Base-by-base conservation (phyloP, 2,797 vertebrate genomes). In the Carapus acus region DNA sequence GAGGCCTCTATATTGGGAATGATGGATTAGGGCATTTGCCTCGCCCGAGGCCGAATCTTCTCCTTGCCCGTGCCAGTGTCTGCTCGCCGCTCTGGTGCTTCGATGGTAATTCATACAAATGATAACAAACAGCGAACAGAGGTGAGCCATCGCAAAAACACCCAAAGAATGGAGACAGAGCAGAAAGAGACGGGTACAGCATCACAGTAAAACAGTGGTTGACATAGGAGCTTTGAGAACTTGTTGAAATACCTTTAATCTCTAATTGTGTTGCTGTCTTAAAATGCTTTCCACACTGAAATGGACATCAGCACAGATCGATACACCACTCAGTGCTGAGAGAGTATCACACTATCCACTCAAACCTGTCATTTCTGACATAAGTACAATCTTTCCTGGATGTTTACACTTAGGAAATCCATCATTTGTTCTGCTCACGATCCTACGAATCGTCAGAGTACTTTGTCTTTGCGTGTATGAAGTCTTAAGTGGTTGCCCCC, bases 11-110 rank as follows among this genome's bases (percentile, higher is more conserved):
- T 72, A 78, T 68, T 62, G 71, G 68, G 24, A 67, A 85, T 82
- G 85, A 86, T 84, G 75, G 83, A 87, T 85, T 84, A 81, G 78
- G 74, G 78, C 80, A 75, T 82, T 84, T 81, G 73, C 79, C 49
- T 62, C 75, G 70, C 69, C 82, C 76, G 85, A 82, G 85, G 79
- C 73, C 74, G 47, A 8, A 67, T 77, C 73, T 74, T 58, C 72
- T 61, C 54, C 38, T 1, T 73, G 73, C 73, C 69, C n/a, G 13
- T 60, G 69, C 79, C 76, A 66, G 57, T 67, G 76, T 71, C 83
- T 69, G 73, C 70, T 74, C 62, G 19, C 67, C 69, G 56, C 73
- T 78, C 76, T 41, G 58, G 72, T 54, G 43, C 65, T 67, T 74
- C 66, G 67, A 40, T 54, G 51, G 56, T 82, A 80, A 83, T 73